Evolutionary conservation across 2,797 vertebrate genomes (phyloP).

Genomic region (Novumbra hubbsi): DNA sequence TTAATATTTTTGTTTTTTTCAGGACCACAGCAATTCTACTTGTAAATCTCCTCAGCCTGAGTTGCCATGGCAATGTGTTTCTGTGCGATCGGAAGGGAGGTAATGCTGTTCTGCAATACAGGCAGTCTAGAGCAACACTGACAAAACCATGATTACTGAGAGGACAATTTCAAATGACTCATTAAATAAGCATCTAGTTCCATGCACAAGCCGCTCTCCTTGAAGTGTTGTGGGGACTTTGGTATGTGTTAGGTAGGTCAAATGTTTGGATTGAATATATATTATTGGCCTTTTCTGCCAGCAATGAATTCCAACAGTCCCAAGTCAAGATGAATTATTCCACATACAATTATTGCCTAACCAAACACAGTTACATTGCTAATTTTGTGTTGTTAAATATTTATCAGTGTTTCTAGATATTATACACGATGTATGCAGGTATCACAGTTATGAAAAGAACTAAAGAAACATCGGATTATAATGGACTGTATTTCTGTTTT

Average conservation of each 20-base stretch:
- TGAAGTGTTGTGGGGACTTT: background rate
- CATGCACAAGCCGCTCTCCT: background rate
- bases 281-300: background rate
- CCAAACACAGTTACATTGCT: background rate
- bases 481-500: background rate
- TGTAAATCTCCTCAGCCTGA: slow-evolving; percentile 52
- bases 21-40: slow-evolving; percentile 43
- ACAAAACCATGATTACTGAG: slow-evolving; percentile 47
- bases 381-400: background rate
- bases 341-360: background rate
- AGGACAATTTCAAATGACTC: slow-evolving; percentile 23
- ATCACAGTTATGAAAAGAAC: background rate
- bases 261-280: background rate
- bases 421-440: background rate
- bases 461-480: background rate
- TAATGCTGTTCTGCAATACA: slow-evolving; percentile 29
- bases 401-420: background rate
- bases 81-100: slow-evolving; percentile 41
- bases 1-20: slow-evolving; percentile 30
- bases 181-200: background rate
- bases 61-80: slow-evolving; percentile 67
- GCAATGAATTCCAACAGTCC: background rate
- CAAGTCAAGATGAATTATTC: background rate
- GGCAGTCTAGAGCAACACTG: slow-evolving; percentile 31
- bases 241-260: background rate